These are phyloP conservation scores for Pseudorasbora parva DNA, from an alignment of 2,113 vertebrate genomes.

Conservation along the genomic window DNA sequence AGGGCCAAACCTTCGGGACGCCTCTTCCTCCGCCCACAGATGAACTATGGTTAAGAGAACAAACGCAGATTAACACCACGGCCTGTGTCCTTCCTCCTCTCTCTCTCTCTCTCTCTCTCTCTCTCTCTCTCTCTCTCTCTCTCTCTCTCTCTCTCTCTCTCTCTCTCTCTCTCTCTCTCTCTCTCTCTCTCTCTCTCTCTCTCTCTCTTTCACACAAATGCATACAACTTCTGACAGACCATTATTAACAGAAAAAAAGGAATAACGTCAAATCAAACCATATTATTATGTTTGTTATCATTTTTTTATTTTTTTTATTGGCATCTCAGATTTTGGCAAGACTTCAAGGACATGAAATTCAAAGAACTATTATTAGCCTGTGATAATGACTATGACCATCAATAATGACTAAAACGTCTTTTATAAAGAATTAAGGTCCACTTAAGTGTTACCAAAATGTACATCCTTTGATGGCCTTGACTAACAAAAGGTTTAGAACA, in stretches of 20 bases:
- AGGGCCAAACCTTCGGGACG: constrained; percentile 72
- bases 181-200: constrained; percentile 39
- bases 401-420: background rate
- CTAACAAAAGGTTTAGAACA: constrained; percentile 2
- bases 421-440: background rate
- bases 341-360: background rate
- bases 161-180: constrained; percentile 31
- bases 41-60: constrained; percentile 79
- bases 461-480: constrained; percentile 2
- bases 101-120: constrained; percentile 41
- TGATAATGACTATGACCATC: background rate
- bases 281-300: background rate
- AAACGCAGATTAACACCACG: constrained; percentile 76
- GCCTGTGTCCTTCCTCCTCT: constrained; percentile 54
- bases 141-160: constrained; percentile 39
- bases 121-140: constrained; percentile 31
- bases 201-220: constrained; percentile 42
- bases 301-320: constrained; percentile 7
- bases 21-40: constrained; percentile 81
- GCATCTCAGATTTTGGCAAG: constrained; percentile 39
- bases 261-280: background rate
- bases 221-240: constrained; percentile 40
- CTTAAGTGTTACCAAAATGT: constrained; percentile 49
- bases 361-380: constrained; percentile 11
- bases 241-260: background rate